Conservation (phyloP, 1,140 invertebrate species). For the Drosophila neocordata region DNA sequence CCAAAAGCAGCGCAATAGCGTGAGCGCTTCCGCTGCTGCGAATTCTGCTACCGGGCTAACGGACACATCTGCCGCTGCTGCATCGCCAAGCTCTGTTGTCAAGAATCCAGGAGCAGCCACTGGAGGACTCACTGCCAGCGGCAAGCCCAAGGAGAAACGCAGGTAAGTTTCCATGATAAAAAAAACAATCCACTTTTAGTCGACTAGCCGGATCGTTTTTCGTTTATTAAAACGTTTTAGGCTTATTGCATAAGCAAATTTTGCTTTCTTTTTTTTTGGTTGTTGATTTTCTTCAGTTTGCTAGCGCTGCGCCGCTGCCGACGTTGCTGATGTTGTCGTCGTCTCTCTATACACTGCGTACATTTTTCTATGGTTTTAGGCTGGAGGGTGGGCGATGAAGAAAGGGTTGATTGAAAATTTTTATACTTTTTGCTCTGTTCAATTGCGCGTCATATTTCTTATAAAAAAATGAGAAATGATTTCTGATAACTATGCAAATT, state of each 20-base stretch:
- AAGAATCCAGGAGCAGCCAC: not conserved
- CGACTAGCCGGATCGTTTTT: slow-evolving; percentile 40
- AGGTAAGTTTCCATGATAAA: slow-evolving; percentile 53
- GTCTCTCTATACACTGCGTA: slow-evolving; percentile 19
- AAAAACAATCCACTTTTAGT: not conserved
- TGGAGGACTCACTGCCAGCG: slow-evolving; percentile 62
- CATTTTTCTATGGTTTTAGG: slow-evolving; percentile 12
- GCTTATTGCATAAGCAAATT: slow-evolving; percentile 63
- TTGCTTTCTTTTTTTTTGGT: slow-evolving; percentile 65
- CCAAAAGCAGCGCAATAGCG: slow-evolving; percentile 57
- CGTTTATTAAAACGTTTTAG: slow-evolving; percentile 27
- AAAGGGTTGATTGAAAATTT: slow-evolving; percentile 2
- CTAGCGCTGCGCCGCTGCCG: slow-evolving; percentile 27
- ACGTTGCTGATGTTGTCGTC: slow-evolving; percentile 33
- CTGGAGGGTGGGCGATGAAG: not conserved
- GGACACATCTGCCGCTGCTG: slow-evolving; percentile 23
- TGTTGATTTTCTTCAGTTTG: slow-evolving; percentile 38
- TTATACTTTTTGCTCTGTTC: not conserved
- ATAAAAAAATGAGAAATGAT: too few relatives aligned
- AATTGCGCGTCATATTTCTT: not conserved
- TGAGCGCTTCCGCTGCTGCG: slow-evolving; percentile 23
- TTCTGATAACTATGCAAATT: too few relatives aligned
- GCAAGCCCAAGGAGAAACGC: slow-evolving; percentile 80
- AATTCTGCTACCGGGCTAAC: not conserved
- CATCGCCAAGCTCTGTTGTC: slow-evolving; percentile 13